Conservation (phyloP, 2,113 vertebrate genomes). For the Corythornis cristatus region DNA sequence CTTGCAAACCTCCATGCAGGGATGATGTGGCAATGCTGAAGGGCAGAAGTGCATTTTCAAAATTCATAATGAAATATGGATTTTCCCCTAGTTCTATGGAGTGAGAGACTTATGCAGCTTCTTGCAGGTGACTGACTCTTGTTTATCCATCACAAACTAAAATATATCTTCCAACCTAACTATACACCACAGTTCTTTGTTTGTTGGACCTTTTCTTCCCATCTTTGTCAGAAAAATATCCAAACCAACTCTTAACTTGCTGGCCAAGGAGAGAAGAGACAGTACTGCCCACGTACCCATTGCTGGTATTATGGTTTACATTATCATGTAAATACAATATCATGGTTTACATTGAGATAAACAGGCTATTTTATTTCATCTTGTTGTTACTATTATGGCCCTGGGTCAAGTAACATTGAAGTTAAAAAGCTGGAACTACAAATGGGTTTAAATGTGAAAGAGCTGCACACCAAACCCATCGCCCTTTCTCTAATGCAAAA, state of each 20-base stretch:
- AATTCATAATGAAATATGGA: background rate
- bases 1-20: background rate
- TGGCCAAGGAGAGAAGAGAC: background rate
- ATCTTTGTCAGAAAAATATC: background rate
- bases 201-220: background rate
- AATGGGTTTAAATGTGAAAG: background rate
- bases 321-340: background rate
- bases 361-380: background rate
- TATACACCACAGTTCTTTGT: background rate
- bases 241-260: background rate
- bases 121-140: background rate
- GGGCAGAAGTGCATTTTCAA: background rate
- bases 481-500: background rate
- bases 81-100: background rate
- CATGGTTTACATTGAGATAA: background rate
- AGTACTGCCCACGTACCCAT: background rate
- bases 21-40: background rate
- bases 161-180: background rate
- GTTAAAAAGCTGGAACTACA: background rate
- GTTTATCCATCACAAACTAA: background rate
- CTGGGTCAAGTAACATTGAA: background rate
- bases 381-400: background rate
- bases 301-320: background rate
- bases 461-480: no score
- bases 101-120: background rate